Conservation (phyloP, 1,140 invertebrate species). For the Drosophila azteca region DNA sequence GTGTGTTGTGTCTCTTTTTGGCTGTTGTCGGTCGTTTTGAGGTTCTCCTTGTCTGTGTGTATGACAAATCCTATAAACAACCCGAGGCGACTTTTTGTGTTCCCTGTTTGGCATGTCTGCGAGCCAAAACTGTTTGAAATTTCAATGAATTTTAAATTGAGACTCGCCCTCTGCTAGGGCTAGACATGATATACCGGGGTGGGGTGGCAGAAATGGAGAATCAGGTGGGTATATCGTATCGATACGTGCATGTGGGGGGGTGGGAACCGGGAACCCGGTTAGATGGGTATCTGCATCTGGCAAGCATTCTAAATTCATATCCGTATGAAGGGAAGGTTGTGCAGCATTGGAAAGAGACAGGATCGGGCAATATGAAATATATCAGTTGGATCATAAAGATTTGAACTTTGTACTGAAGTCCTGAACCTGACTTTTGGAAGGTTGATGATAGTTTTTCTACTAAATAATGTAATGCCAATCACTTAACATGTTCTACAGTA, state of each 20-base stretch:
- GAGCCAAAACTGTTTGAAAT: constrained; percentile 53
- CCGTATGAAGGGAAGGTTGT: too few relatives aligned
- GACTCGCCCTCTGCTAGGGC: constrained; percentile 34
- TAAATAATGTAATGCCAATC: too few relatives aligned
- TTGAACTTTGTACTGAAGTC: too few relatives aligned
- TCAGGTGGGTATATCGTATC: constrained; percentile 31
- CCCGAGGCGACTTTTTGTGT: constrained; percentile 57
- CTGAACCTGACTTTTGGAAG: too few relatives aligned
- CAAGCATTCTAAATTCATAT: too few relatives aligned
- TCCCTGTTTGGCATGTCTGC: constrained; percentile 47
- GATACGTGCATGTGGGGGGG: constrained; percentile 10
- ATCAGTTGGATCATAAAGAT: background rate
- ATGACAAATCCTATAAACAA: constrained; percentile 76
- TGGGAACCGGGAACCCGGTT: background rate
- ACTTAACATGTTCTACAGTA: too few relatives aligned
- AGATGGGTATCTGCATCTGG: background rate
- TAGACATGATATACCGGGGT: constrained; percentile 18
- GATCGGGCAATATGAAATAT: background rate
- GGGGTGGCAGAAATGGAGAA: background rate
- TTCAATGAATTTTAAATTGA: constrained; percentile 81
- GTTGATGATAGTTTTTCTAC: too few relatives aligned
- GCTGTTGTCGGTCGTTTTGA: constrained; percentile 10
- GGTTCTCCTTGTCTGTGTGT: constrained; percentile 26
- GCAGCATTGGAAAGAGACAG: too few relatives aligned
- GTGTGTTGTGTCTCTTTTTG: constrained; percentile 4